These are phyloP conservation scores for Stegostoma tigrinum DNA, from an alignment of 2,113 vertebrate genomes.

Conservation along the genomic window DNA sequence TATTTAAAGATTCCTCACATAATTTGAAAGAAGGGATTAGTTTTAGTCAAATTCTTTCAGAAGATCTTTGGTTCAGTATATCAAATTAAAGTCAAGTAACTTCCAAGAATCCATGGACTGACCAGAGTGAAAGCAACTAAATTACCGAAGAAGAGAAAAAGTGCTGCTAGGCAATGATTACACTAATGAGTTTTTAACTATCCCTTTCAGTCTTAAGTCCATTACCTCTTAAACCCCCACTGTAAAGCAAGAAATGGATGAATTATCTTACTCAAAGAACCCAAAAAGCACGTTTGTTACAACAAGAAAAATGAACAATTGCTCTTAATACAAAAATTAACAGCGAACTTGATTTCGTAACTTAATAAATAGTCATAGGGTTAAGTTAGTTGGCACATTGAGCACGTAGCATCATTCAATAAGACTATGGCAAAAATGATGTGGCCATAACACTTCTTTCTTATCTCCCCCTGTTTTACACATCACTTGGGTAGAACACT, in stretches of 20 bases:
- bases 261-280: not conserved
- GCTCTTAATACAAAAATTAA: not conserved
- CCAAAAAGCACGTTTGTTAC: not conserved
- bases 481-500: too few relatives aligned
- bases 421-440: too few relatives aligned
- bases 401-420: too few relatives aligned
- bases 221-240: not conserved
- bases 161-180: slow-evolving; percentile 10
- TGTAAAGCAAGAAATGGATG: not conserved
- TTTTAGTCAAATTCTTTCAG: not conserved
- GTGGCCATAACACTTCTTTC: too few relatives aligned
- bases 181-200: slow-evolving; percentile 6
- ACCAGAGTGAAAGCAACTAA: not conserved
- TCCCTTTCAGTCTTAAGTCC: not conserved
- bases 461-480: too few relatives aligned
- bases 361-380: not conserved
- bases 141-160: not conserved
- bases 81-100: too few relatives aligned
- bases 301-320: not conserved
- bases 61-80: too few relatives aligned
- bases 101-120: not conserved
- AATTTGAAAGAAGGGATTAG: not conserved
- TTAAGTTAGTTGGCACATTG: too few relatives aligned
- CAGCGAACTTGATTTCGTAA: not conserved
- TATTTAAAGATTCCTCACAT: not conserved